A percentile compares a stretch with the other conserved stretches of the same genome.
These are phyloP conservation scores for Tachysurus fulvidraco DNA, from an alignment of 2,113 vertebrate genomes.

Conservation along the genomic window DNA sequence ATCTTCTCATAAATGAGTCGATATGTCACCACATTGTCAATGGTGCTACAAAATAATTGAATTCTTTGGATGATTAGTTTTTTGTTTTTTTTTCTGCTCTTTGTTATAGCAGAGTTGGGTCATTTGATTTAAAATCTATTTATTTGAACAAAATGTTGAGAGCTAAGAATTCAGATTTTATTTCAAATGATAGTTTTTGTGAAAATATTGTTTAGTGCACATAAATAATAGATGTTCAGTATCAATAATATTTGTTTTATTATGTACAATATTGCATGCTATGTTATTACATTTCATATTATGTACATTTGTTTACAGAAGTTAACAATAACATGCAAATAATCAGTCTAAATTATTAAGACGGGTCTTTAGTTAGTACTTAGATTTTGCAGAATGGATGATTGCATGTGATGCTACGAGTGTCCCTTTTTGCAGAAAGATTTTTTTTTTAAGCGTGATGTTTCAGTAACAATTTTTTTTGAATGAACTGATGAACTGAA, in stretches of 20 bases:
- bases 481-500: constrained; percentile 81
- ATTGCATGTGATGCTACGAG: neutral
- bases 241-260: neutral
- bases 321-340: neutral
- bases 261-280: neutral
- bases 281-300: neutral
- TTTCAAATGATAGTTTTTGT: constrained; percentile 14
- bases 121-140: constrained; percentile 10
- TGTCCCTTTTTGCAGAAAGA: neutral
- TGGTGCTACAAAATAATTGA: constrained; percentile 19
- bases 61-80: constrained; percentile 55
- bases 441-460: neutral
- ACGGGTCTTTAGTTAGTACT: neutral
- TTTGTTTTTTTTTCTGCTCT: constrained; percentile 18
- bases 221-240: constrained; percentile 9
- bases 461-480: neutral
- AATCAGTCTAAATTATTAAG: neutral
- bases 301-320: neutral
- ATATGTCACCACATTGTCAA: constrained; percentile 25
- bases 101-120: constrained; percentile 10
- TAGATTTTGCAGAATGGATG: neutral
- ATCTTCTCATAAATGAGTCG: constrained; percentile 40
- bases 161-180: neutral
- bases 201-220: constrained; percentile 6
- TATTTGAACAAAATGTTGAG: neutral